Evolutionary conservation across 2,888 invertebrate species (phyloP).

Genomic region (Kryphioiulus occultus): DNA sequence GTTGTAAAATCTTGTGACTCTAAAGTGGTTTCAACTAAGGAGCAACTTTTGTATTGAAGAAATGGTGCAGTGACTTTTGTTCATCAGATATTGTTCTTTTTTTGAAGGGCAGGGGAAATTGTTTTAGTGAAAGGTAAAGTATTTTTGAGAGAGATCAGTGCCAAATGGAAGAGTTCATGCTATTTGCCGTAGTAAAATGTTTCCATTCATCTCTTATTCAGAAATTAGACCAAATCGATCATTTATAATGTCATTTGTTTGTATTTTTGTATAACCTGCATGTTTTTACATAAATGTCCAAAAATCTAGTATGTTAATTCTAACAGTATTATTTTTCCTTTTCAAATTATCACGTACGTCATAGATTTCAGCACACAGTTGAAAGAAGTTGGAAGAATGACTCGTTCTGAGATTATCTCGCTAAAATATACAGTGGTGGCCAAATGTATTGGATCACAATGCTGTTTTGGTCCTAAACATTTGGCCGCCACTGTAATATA

Average conservation of each 20-base stretch:
- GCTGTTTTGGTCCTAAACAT: too few species aligned
- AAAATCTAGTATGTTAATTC: slow-evolving; percentile 20
- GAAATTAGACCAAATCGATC: slow-evolving; percentile 18
- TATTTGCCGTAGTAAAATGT: neutral
- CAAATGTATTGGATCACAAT: too few species aligned
- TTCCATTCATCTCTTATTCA: neutral
- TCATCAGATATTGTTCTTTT: neutral
- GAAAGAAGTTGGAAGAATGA: neutral
- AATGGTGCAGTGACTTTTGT: neutral
- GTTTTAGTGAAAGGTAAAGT: neutral
- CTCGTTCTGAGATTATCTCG: neutral
- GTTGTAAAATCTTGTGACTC: neutral
- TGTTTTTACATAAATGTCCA: slow-evolving; percentile 20
- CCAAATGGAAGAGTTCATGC: neutral
- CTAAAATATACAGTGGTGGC: neutral
- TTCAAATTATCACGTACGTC: neutral
- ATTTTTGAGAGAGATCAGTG: neutral
- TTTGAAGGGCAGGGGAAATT: neutral
- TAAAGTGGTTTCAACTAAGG: neutral
- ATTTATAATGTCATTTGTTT: neutral
- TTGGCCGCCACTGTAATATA: too few species aligned
- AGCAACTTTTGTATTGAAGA: neutral
- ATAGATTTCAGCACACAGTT: neutral
- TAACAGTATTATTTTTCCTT: slow-evolving; percentile 12
- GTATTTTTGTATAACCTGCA: slow-evolving; percentile 26